Conservation (phyloP, 2,797 vertebrate species). For the Notoglanidium macrostoma region DNA sequence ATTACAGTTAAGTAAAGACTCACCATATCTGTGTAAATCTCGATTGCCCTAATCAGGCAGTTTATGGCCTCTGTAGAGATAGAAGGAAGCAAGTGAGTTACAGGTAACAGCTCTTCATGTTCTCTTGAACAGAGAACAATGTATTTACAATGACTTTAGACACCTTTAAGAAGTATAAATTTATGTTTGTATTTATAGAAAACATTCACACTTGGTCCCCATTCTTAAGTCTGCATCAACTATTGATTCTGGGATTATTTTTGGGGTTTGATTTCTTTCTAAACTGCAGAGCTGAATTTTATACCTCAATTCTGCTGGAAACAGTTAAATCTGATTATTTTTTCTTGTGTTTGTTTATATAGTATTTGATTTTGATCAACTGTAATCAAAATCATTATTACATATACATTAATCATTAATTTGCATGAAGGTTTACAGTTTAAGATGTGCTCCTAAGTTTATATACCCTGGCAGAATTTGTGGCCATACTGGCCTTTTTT, state of each 20-base stretch:
- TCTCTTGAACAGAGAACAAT: neutral
- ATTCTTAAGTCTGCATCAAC: neutral
- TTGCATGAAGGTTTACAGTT: too few relatives aligned
- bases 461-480: too few relatives aligned
- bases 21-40: constrained; percentile 87
- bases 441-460: too few relatives aligned
- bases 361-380: neutral
- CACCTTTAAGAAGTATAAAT: neutral
- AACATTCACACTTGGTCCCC: neutral
- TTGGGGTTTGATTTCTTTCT: neutral
- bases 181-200: neutral
- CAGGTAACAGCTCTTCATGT: neutral
- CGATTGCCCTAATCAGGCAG: constrained; percentile 79
- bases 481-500: too few relatives aligned
- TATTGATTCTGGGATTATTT: neutral
- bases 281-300: neutral
- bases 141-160: neutral
- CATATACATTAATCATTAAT: too few relatives aligned
- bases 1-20: constrained; percentile 51
- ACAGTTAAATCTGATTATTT: neutral
- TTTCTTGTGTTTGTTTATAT: neutral
- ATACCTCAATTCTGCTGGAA: neutral
- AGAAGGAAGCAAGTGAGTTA: constrained; percentile 4
- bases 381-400: too few relatives aligned
- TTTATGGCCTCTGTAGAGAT: constrained; percentile 73